These are phyloP conservation scores for Procavia capensis DNA, from an alignment of 2,113 vertebrate species.

Conservation along the genomic window DNA sequence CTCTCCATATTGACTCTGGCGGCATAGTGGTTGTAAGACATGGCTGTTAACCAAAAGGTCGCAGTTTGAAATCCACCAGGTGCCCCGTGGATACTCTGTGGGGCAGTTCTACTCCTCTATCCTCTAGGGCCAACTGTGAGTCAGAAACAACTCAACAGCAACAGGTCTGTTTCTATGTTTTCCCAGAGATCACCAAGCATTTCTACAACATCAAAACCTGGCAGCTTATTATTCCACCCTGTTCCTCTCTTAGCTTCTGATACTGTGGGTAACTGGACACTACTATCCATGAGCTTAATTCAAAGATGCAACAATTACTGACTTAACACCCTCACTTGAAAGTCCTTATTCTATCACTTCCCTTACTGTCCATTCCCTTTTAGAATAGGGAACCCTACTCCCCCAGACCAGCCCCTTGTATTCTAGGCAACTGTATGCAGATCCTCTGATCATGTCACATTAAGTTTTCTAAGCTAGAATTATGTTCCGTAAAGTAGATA, in stretches of 20 bases:
- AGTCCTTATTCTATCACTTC: background rate
- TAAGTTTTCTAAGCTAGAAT: background rate
- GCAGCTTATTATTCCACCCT: background rate
- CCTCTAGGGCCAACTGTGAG: no score
- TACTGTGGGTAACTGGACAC: background rate
- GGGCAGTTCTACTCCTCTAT: no score
- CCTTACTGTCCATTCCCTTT: background rate
- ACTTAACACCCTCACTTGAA: background rate
- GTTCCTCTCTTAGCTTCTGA: background rate
- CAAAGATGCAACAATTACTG: background rate
- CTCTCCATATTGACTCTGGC: background rate
- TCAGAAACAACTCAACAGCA: no score
- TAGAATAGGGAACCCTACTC: background rate
- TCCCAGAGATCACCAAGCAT: background rate
- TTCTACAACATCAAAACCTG: constrained; percentile 23
- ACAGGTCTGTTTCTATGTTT: no score
- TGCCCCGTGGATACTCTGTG: no score
- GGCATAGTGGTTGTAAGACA: no score
- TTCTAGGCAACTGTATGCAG: background rate
- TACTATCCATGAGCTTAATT: background rate
- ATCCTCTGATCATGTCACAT: background rate
- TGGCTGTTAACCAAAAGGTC: no score
- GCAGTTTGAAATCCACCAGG: no score
- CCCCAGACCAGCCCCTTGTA: background rate
- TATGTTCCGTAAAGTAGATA: background rate